Percentiles rank a stretch among this genome's conserved stretches.
Conservation (phyloP, 2,888 invertebrate genomes). For the Scaptodrosophila latifasciaeformis region DNA sequence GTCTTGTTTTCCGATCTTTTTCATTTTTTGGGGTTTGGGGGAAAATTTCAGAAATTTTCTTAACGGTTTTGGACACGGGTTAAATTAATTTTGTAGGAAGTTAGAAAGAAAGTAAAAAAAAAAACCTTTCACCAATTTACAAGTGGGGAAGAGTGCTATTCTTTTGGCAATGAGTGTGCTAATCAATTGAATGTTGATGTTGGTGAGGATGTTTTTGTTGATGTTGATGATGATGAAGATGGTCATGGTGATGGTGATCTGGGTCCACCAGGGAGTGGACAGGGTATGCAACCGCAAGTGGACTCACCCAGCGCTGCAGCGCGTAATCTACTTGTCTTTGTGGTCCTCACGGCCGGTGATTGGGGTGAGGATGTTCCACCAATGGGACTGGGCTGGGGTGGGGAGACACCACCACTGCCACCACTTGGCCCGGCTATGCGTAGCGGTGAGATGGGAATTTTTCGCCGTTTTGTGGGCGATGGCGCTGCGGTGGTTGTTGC, state of each 20-base stretch:
- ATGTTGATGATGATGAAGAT: neutral
- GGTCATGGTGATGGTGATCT: no score
- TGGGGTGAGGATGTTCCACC: slow-evolving; percentile 50
- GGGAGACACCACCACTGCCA: no score
- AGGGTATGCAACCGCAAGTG: neutral
- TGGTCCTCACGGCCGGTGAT: slow-evolving; percentile 79
- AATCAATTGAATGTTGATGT: slow-evolving; percentile 15
- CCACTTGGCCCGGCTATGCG: no score
- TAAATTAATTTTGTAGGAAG: no score
- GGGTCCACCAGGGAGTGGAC: no score
- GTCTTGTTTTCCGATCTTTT: no score
- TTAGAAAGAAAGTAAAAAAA: slow-evolving; percentile 16
- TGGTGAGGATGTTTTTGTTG: neutral
- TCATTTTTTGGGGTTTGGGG: no score
- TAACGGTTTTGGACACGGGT: no score
- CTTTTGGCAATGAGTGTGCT: no score
- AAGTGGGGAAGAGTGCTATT: slow-evolving; percentile 17
- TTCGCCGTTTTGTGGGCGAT: slow-evolving; percentile 58
- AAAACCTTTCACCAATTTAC: slow-evolving; percentile 32
- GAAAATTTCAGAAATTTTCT: no score
- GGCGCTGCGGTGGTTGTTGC: slow-evolving; percentile 21
- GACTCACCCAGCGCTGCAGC: slow-evolving; percentile 78
- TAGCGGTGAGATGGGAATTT: slow-evolving; percentile 65
- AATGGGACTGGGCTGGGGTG: slow-evolving; percentile 49
- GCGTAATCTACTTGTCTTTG: slow-evolving; percentile 83